Evolutionary conservation across 35 echinoderm and acorn worm species (phyloP).

Genomic region (Ophioderma brevispina): DNA sequence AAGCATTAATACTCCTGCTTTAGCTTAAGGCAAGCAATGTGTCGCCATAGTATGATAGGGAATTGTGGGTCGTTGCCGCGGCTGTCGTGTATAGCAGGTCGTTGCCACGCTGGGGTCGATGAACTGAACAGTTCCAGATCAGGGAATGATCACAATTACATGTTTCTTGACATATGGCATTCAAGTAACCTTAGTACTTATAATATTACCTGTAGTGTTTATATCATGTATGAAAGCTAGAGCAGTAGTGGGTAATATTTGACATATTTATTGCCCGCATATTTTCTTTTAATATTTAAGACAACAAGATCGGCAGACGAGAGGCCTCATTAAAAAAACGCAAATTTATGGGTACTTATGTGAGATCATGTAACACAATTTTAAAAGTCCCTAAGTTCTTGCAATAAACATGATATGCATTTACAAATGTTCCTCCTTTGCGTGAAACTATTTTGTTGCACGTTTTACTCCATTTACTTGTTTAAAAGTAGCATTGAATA

Average conservation of each 20-base stretch:
- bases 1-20: background rate
- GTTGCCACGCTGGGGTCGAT: background rate
- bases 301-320: background rate
- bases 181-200: background rate
- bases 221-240: background rate
- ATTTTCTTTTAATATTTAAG: background rate
- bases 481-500: no score
- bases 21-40: background rate
- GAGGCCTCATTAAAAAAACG: background rate
- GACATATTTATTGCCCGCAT: background rate
- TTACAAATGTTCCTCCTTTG: no score
- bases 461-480: no score
- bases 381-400: no score
- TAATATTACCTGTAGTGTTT: background rate
- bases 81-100: constrained; percentile 1
- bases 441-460: no score
- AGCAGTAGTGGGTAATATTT: background rate
- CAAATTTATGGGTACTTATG: no score
- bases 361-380: no score
- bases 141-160: background rate
- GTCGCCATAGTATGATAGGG: background rate
- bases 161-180: background rate
- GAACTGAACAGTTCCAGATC: constrained; percentile 3
- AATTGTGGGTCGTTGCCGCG: background rate
- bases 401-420: no score